A percentile compares a stretch with the other conserved stretches of the same genome.
phyloP scores from a whole-genome alignment of 2,113 vertebrate genomes.

The Coryphaenoides rupestris region DNA sequence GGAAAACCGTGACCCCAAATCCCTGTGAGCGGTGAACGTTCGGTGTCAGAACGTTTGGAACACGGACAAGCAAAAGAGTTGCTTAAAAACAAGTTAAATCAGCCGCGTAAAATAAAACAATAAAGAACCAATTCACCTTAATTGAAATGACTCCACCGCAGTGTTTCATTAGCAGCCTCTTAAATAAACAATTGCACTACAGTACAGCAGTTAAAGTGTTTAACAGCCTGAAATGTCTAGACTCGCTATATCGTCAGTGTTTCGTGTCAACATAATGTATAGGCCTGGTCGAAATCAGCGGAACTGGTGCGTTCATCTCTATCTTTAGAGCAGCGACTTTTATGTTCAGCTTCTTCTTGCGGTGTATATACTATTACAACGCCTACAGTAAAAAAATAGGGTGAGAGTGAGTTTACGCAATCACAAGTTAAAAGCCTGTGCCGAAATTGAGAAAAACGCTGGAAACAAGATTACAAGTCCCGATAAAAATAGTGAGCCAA shows the following conservation, averaged over 20 bases:
- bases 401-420: conserved; percentile 16
- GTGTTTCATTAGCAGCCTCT: no score
- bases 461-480: conserved; percentile 1
- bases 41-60: neutral
- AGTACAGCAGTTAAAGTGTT: no score
- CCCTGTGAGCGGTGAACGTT: conserved; percentile 4
- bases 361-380: neutral
- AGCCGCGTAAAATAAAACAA: neutral
- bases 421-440: conserved; percentile 10
- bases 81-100: neutral
- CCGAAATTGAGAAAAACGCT: neutral
- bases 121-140: neutral
- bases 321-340: no score
- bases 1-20: conserved; percentile 22
- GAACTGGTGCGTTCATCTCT: no score
- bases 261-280: no score
- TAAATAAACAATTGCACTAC: no score
- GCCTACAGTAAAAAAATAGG: conserved; percentile 1
- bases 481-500: conserved; percentile 31
- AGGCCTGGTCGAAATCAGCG: no score
- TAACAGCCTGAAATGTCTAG: no score
- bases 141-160: neutral
- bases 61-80: neutral
- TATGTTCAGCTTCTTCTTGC: no score
- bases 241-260: no score